These are phyloP conservation scores for Caenorhabditis elegans DNA, from an alignment of 1,140 invertebrate genomes.

Conservation along the genomic window WBcel235 BX284603.4:4016001-4016500, in stretches of 20 bases:
- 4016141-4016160: conserved; percentile 85
- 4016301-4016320: conserved; percentile 66
- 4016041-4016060: not conserved
- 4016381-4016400: conserved; percentile 69
- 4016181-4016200: conserved; percentile 76
- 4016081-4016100: conserved; percentile 20
- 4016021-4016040: not conserved
- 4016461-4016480: conserved; percentile 66
- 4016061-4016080: conserved; percentile 2
- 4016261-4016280: conserved; percentile 45
- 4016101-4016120: conserved; percentile 52
- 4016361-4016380: conserved; percentile 69
- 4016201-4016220: conserved; percentile 73
- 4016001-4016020: not conserved
- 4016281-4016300: not conserved
- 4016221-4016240: conserved; percentile 88
- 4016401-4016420: conserved; percentile 70
- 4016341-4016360: conserved; percentile 74
- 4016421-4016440: conserved; percentile 67
- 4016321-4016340: conserved; percentile 71
- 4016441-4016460: conserved; percentile 67
- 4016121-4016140: conserved; percentile 62
- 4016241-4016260: conserved; percentile 87
- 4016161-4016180: conserved; percentile 83
- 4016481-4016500: conserved; percentile 66